Conservation (phyloP, 2,888 invertebrate species). For the Oscheius onirici region DNA sequence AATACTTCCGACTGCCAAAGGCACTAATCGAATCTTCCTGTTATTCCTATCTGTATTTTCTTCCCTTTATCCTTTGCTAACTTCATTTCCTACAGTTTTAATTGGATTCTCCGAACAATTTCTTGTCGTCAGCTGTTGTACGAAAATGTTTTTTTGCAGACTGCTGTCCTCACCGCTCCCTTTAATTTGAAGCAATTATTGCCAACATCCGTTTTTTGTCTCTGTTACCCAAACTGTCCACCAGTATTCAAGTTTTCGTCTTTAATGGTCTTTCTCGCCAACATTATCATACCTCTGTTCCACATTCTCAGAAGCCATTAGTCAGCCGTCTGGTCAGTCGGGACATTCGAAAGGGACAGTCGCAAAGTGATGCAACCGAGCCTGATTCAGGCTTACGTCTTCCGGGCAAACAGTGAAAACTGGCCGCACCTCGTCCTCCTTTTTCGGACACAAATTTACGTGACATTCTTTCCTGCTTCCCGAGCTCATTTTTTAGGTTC, state of each 20-base stretch:
- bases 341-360: slow-evolving; percentile 4
- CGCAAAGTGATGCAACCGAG: slow-evolving; percentile 5
- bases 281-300: slow-evolving; percentile 9
- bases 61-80: too few species aligned
- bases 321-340: not conserved
- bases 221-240: not conserved
- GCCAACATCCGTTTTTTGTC: not conserved
- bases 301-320: slow-evolving; percentile 3
- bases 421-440: slow-evolving; percentile 16
- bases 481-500: slow-evolving; percentile 5
- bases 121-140: too few species aligned
- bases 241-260: not conserved
- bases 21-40: slow-evolving; percentile 6
- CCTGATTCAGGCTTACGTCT: slow-evolving; percentile 25
- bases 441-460: slow-evolving; percentile 11
- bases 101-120: too few species aligned
- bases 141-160: too few species aligned
- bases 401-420: slow-evolving; percentile 22
- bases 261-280: slow-evolving; percentile 18
- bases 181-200: too few species aligned
- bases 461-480: slow-evolving; percentile 8
- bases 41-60: not conserved
- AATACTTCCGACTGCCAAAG: slow-evolving; percentile 15
- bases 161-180: too few species aligned
- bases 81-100: too few species aligned